A percentile compares a stretch with the other conserved stretches of the same genome.
These are phyloP conservation scores for Alethe castanea DNA, from an alignment of 2,113 vertebrate genomes.

Conservation along the genomic window DNA sequence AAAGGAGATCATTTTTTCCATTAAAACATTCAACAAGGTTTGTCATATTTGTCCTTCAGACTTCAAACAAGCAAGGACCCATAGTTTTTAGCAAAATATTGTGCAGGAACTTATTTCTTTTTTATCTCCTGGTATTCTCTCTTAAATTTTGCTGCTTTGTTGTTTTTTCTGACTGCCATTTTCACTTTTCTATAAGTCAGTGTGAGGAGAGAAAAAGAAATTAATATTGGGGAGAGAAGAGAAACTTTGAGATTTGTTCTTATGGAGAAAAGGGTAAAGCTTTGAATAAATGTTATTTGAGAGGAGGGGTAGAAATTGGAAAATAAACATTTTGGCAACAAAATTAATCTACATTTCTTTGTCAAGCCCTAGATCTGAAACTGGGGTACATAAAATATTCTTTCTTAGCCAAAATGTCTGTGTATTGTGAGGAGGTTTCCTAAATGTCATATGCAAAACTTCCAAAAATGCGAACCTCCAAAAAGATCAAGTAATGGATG, in stretches of 20 bases:
- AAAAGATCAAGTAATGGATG: not conserved
- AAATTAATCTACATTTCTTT: not conserved
- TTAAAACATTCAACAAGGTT: not conserved
- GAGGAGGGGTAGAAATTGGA: not conserved
- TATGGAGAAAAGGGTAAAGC: not conserved
- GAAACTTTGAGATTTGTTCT: not conserved
- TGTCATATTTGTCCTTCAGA: not conserved
- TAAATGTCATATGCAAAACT: not conserved
- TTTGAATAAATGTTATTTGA: not conserved
- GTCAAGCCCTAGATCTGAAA: not conserved
- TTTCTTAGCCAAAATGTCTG: not conserved
- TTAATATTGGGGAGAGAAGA: not conserved
- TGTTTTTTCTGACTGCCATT: not conserved
- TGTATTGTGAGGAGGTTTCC: not conserved
- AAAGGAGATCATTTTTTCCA: not conserved
- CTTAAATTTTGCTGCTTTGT: not conserved
- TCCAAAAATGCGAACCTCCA: not conserved
- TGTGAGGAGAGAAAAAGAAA: not conserved
- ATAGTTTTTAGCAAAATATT: not conserved
- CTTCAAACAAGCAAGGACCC: not conserved
- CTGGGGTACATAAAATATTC: not conserved
- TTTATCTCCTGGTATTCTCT: not conserved
- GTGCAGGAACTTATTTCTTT: not conserved
- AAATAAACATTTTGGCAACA: not conserved
- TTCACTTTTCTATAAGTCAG: not conserved